Base-by-base conservation (phyloP, 1,140 invertebrate genomes). In the Scaptomyza montana region DNA sequence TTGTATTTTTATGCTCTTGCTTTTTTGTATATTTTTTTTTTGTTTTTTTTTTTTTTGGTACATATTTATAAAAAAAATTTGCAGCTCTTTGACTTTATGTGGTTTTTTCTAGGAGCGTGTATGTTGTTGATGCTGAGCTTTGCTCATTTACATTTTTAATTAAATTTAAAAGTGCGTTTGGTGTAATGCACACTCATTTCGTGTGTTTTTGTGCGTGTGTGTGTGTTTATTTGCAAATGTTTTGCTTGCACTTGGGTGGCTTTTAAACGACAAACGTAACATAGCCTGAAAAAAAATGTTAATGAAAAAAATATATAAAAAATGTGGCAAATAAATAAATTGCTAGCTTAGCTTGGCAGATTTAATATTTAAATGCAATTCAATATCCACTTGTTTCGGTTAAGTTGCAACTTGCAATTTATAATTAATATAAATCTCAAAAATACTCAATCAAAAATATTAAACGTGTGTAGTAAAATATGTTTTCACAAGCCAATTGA, bases 121-220 rank as follows among this genome's bases (percentile, higher is more conserved):
- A 33, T 49, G 46, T 47, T 46, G 66, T 62, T 41, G 28, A 54
- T 76, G 57, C 53, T 49, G 47, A 64, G 65, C 57, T 70, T 78
- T 85, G 67, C 49, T 53, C 74, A 86, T 81, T 86, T 86, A 78
- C 76, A 82, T 82, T 87, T 87, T 86, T 86, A 86, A 86, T 86
- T 87, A 87, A 86, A 78, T 82, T 82, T 76, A 75, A 87, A 25
- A 86, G 80, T 82, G 70, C 62, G 43, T 12, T 10, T 16, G 36
- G 56, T 69, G 33, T 10, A n/a, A 4, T 66, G 56, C 36, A 56
- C n/a, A 53, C 36, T 68, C 46, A 68, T 63, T 66, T 16, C 65
- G 7, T 36, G 50, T 65, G 33, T 36, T 16, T 16, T 16, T 16
- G 16, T 16, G 16, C 16, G 16, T 16, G 16, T 16, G 16, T 16